Evolutionary conservation across 2,797 vertebrate genomes (phyloP).

Genomic region (Halcyon smyrnensis): DNA sequence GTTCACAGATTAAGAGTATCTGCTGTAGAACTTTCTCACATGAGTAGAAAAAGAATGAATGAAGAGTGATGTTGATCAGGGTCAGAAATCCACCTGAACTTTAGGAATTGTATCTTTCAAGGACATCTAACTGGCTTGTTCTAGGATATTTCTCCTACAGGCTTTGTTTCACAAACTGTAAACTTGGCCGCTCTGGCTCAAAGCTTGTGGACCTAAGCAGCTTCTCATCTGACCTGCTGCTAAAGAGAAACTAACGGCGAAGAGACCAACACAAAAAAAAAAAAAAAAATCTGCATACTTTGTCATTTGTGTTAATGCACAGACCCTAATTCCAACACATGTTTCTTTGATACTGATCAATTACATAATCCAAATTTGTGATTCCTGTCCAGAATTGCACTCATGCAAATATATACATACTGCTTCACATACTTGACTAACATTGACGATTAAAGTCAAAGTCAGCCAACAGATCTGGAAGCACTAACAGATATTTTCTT

Average conservation of each 20-base stretch:
- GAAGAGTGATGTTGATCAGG: neutral
- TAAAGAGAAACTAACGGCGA: neutral
- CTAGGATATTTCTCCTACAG: neutral
- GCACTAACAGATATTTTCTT: neutral
- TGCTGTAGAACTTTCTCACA: neutral
- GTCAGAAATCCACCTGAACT: neutral
- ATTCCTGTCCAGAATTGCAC: neutral
- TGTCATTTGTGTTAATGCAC: neutral
- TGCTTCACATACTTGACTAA: neutral
- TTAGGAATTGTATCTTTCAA: neutral
- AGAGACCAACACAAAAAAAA: neutral
- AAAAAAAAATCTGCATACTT: neutral
- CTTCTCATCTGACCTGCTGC: neutral
- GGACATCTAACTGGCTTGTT: neutral
- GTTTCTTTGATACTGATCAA: neutral
- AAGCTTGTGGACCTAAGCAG: neutral
- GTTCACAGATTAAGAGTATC: neutral
- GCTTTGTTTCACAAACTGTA: neutral
- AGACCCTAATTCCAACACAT: neutral
- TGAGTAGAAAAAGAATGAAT: neutral
- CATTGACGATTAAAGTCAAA: neutral
- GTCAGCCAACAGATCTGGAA: neutral
- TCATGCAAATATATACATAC: neutral
- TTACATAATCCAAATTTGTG: neutral
- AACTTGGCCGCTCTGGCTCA: neutral